Evolutionary conservation across 2,888 invertebrate genomes (phyloP).

Genomic region (Lampropteryx suffumata): DNA sequence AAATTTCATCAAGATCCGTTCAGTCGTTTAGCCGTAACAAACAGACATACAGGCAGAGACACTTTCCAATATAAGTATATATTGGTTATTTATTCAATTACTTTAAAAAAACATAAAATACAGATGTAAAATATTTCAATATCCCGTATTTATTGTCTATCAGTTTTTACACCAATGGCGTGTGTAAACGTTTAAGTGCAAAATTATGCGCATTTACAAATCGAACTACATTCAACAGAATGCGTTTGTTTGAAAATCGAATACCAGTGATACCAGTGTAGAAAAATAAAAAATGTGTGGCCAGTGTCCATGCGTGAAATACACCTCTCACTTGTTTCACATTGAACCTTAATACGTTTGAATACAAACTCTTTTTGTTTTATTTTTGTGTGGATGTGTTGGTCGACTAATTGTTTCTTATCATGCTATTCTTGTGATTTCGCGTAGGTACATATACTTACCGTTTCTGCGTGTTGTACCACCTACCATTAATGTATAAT

Average conservation of each 20-base stretch:
- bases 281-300: conserved; percentile 38
- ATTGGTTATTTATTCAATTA: no score
- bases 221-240: conserved; percentile 2
- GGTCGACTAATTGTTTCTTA: conserved; percentile 36
- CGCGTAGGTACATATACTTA: conserved; percentile 6
- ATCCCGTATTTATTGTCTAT: no score
- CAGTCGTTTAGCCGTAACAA: no score
- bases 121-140: no score
- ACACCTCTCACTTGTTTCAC: conserved; percentile 29
- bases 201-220: conserved; percentile 1
- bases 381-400: not conserved
- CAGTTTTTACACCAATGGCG: no score
- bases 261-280: conserved; percentile 7
- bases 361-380: conserved; percentile 8
- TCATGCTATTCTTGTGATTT: conserved; percentile 38
- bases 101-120: no score
- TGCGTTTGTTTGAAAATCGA: conserved; percentile 19
- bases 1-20: no score
- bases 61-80: no score
- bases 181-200: conserved; percentile 10
- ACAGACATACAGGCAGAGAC: no score
- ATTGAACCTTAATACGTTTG: conserved; percentile 37
- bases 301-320: conserved; percentile 54
- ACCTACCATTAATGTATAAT: no score
- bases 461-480: not conserved